Percentiles rank a stretch among this genome's conserved stretches.
Evolutionary conservation across 2,888 invertebrate genomes (phyloP).

Genomic region (Philaethria dido): DNA sequence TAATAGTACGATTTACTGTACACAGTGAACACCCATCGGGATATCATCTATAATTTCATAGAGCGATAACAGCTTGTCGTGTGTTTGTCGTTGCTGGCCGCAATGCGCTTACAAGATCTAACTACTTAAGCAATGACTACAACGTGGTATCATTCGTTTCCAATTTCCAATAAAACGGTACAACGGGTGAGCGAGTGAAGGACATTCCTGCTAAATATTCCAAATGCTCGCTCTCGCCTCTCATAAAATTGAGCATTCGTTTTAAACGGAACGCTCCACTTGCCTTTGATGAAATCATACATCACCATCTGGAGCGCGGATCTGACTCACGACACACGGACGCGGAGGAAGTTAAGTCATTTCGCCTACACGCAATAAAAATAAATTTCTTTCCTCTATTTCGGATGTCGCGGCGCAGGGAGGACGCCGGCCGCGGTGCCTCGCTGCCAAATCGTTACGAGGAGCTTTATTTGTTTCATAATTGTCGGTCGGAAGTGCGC

Average conservation of each 20-base stretch:
- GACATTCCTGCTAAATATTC: conserved; percentile 17
- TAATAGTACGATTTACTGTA: conserved; percentile 27
- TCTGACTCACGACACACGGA: conserved; percentile 41
- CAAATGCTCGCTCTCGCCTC: conserved; percentile 27
- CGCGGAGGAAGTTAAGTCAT: conserved; percentile 41
- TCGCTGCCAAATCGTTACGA: conserved; percentile 39
- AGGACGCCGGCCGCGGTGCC: background rate
- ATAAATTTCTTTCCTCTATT: conserved; percentile 42
- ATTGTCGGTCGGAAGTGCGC: conserved; percentile 38
- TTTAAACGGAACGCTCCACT: conserved; percentile 24
- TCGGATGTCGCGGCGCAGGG: conserved; percentile 33
- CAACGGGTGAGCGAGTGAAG: background rate
- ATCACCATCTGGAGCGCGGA: conserved; percentile 39
- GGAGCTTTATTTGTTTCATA: conserved; percentile 23
- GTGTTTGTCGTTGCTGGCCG: background rate
- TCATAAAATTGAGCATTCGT: conserved; percentile 21
- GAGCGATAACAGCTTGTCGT: background rate
- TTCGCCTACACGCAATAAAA: conserved; percentile 39
- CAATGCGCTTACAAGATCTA: background rate
- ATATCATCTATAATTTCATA: conserved; percentile 3
- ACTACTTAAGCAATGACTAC: background rate
- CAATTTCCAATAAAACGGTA: background rate
- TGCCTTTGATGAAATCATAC: conserved; percentile 35
- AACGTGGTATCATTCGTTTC: background rate
- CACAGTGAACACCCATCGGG: conserved; percentile 23